Evolutionary conservation across 2,113 vertebrate species (phyloP).

Genomic region (Psettodes erumei): DNA sequence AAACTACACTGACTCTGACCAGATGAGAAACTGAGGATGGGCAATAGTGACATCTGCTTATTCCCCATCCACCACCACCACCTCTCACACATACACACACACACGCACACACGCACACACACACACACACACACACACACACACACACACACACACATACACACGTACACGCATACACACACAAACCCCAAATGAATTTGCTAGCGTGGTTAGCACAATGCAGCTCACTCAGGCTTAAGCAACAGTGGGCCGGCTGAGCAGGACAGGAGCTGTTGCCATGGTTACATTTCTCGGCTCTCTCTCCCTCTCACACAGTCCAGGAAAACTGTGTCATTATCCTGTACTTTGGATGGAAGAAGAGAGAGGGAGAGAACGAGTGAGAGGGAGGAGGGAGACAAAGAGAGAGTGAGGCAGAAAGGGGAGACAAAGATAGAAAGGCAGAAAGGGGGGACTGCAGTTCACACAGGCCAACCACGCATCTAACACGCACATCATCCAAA

Average conservation of each 20-base stretch:
- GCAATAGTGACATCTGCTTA: slow-evolving; percentile 55
- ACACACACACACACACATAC: neutral
- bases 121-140: neutral
- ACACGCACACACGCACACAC: neutral
- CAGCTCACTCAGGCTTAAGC: slow-evolving; percentile 64
- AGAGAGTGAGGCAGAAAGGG: slow-evolving; percentile 56
- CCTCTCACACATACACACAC: slow-evolving; percentile 2
- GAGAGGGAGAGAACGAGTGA: slow-evolving; percentile 49
- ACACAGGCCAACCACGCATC: slow-evolving; percentile 50
- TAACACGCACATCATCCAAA: slow-evolving; percentile 61
- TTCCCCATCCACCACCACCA: slow-evolving; percentile 17
- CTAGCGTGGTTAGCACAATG: slow-evolving; percentile 71
- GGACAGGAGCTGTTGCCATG: slow-evolving; percentile 87
- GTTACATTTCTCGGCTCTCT: slow-evolving; percentile 82
- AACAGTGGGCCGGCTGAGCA: slow-evolving; percentile 72
- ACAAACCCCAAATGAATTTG: slow-evolving; percentile 64
- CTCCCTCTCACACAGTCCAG: slow-evolving; percentile 80
- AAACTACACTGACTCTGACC: slow-evolving; percentile 47
- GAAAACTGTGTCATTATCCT: slow-evolving; percentile 87
- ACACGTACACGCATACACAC: slow-evolving; percentile 14
- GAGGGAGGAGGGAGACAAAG: slow-evolving; percentile 48
- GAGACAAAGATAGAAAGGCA: slow-evolving; percentile 64
- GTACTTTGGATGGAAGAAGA: slow-evolving; percentile 76
- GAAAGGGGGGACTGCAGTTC: slow-evolving; percentile 41
- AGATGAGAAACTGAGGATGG: slow-evolving; percentile 42